These are phyloP conservation scores for Chelonus insularis DNA, from an alignment of 1,140 invertebrate species.

Conservation along the genomic window DNA sequence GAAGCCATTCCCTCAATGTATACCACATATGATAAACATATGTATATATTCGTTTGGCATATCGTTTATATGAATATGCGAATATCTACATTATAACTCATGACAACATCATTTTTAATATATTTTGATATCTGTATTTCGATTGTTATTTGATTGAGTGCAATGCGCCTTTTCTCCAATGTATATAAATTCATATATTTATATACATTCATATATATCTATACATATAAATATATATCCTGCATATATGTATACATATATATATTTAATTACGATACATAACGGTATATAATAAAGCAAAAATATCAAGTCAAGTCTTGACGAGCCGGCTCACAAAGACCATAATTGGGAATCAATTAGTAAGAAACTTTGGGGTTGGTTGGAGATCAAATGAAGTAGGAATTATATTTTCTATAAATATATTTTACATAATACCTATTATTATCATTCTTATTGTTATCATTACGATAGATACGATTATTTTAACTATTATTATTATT, in stretches of 20 bases:
- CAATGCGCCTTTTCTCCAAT: slow-evolving; percentile 42
- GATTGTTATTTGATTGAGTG: slow-evolving; percentile 44
- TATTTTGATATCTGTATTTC: slow-evolving; percentile 43
- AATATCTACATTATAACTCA: too few relatives aligned
- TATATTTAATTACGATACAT: too few relatives aligned
- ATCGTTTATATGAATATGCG: too few relatives aligned
- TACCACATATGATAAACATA: slow-evolving; percentile 23
- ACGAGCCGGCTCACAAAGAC: slow-evolving; percentile 1
- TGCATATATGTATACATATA: too few relatives aligned
- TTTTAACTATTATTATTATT: slow-evolving; percentile 9
- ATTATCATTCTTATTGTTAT: not conserved
- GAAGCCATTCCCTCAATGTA: slow-evolving; percentile 19
- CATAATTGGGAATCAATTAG: not conserved
- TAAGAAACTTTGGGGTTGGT: not conserved
- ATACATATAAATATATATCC: too few relatives aligned
- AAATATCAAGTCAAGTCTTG: too few relatives aligned
- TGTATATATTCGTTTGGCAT: slow-evolving; percentile 26
- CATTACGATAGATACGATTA: not conserved
- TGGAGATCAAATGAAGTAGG: not conserved
- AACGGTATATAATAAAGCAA: too few relatives aligned
- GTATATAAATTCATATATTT: slow-evolving; percentile 33
- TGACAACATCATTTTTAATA: too few relatives aligned
- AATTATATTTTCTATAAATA: slow-evolving; percentile 6
- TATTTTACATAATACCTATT: slow-evolving; percentile 14
- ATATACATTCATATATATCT: too few relatives aligned